These are phyloP conservation scores for Calameuta idolon DNA, from an alignment of 2,888 invertebrate species.

Conservation along the genomic window DNA sequence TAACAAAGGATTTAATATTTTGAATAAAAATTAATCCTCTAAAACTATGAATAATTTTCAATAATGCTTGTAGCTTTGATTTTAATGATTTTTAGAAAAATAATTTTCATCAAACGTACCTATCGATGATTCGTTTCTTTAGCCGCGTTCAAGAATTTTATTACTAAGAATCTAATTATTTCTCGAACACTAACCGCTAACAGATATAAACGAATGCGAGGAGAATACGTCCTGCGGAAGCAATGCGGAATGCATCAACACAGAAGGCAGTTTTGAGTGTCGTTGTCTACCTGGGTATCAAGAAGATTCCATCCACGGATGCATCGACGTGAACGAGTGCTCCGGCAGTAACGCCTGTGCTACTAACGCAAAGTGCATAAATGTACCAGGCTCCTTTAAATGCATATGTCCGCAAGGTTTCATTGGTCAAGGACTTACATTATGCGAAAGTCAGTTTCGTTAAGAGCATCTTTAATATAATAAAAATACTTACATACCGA, in stretches of 20 bases:
- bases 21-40: background rate
- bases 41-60: background rate
- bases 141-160: background rate
- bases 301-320: slow-evolving; percentile 72
- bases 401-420: slow-evolving; percentile 83
- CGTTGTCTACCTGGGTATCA: slow-evolving; percentile 79
- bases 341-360: slow-evolving; percentile 77
- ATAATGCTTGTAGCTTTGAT: background rate
- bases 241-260: slow-evolving; percentile 80
- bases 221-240: slow-evolving; percentile 75
- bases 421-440: slow-evolving; percentile 79
- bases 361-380: slow-evolving; percentile 83
- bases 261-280: slow-evolving; percentile 81
- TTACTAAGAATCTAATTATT: background rate
- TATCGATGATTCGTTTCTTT: background rate
- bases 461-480: slow-evolving; percentile 27
- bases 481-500: slow-evolving; percentile 3
- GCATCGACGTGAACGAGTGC: slow-evolving; percentile 83
- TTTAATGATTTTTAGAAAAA: background rate
- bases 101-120: background rate
- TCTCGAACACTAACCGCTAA: slow-evolving; percentile 40
- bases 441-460: slow-evolving; percentile 80
- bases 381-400: slow-evolving; percentile 83
- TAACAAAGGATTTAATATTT: slow-evolving; percentile 8
- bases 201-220: slow-evolving; percentile 82